Percentiles rank a stretch among this genome's conserved stretches.
These are phyloP conservation scores for Lutraria rhynchaena DNA, from an alignment of 1,140 invertebrate species.

Conservation along the genomic window DNA sequence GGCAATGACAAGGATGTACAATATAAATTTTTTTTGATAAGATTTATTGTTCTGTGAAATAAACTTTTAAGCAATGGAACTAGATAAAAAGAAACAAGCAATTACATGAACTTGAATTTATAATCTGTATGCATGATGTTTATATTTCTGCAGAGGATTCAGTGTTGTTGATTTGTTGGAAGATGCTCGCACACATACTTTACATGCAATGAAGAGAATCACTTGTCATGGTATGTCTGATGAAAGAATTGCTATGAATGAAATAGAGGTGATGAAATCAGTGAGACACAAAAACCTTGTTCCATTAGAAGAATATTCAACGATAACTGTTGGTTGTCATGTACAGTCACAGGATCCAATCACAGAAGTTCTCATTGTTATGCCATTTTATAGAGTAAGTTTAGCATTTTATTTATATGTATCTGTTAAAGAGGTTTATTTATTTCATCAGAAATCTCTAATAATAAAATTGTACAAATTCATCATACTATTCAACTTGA, in stretches of 20 bases:
- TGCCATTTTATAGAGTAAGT: conserved; percentile 90
- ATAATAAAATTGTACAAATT: neutral
- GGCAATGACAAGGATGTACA: too few species aligned
- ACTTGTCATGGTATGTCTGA: conserved; percentile 91
- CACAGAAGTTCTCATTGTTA: conserved; percentile 89
- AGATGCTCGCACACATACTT: conserved; percentile 86
- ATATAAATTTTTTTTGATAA: too few species aligned
- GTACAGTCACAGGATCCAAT: conserved; percentile 67
- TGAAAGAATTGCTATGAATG: conserved; percentile 88
- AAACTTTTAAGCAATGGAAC: too few species aligned
- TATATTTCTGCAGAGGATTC: conserved; percentile 87
- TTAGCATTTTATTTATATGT: neutral
- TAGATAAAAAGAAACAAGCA: too few species aligned
- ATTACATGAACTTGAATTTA: too few species aligned
- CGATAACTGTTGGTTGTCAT: conserved; percentile 77
- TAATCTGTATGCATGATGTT: too few species aligned
- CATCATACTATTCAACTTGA: neutral
- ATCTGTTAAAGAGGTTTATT: too few species aligned
- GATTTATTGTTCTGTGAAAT: too few species aligned
- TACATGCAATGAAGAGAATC: conserved; percentile 92
- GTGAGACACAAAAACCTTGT: conserved; percentile 90
- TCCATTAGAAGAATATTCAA: conserved; percentile 87
- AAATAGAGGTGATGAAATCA: conserved; percentile 89
- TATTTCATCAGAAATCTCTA: neutral
- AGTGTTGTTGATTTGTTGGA: conserved; percentile 91